Conservation (phyloP, 2,113 vertebrate species). For the Mustelus asterias region DNA sequence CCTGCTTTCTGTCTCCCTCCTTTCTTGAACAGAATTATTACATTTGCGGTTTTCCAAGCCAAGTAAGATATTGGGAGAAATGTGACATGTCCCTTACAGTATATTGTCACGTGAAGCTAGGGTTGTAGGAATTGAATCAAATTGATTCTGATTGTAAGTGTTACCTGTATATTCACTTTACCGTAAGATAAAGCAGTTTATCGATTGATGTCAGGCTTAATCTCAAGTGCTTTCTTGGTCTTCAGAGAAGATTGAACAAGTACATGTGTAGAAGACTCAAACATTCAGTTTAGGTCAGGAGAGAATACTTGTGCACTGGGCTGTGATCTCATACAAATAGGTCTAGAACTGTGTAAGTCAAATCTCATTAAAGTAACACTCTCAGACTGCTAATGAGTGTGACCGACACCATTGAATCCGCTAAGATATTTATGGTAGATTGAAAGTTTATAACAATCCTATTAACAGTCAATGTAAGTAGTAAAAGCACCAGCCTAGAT, state of each 20-base stretch:
- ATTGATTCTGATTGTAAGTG: no score
- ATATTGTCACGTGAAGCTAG: no score
- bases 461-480: background rate
- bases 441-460: background rate
- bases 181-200: no score
- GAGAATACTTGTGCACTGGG: background rate
- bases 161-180: no score
- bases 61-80: no score
- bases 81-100: no score
- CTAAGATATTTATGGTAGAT: background rate
- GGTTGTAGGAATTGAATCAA: no score
- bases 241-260: background rate
- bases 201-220: no score
- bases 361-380: background rate
- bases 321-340: background rate
- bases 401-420: background rate
- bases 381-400: background rate
- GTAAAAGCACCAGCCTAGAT: background rate
- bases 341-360: background rate
- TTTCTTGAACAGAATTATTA: no score
- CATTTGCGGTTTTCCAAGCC: no score
- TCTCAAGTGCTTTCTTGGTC: background rate
- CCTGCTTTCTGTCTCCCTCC: no score
- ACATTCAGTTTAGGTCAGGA: background rate
- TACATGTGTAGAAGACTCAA: background rate